Evolutionary conservation across 1,140 invertebrate genomes (phyloP), one percentile per base, ranked within the genome.

Genomic region (Andricus grossulariae): DNA sequence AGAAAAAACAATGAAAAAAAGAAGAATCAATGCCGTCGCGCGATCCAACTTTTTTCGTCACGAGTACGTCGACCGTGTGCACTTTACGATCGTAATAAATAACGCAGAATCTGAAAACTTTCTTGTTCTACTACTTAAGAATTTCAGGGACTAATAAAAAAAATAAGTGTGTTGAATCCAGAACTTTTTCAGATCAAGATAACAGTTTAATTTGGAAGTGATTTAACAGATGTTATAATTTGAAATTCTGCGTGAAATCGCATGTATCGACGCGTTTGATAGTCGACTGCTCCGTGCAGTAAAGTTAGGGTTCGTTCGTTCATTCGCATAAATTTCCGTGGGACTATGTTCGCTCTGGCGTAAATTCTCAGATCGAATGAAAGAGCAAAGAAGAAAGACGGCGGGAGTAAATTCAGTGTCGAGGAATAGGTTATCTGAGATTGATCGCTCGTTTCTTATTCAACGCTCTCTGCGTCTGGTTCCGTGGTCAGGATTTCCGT

Each of bases 391-490:
- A 82, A 77, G 77, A 80, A 84, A 82, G 79, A 75, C 75, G 77
- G 49, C 75, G 71, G 60, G 77, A 80, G 79, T 81, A 82, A 82
- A 84, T 81, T 82, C 72, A 73, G 72, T 70, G 71, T 81, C 76
- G 76, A 82, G 76, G 77, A 75, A 77, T 74, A 77, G 83, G 80
- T 88, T 88, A 88, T 88, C 80, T 79, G 78, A 87, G 84, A 89
- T 87, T 84, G 83, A 87, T 88, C 87, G 82, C 73, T 80, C 83
- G 81, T 85, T 87, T 86, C 73, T 86, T 82, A 85, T 87, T 86
- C 82, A 81, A 82, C 76, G 81, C 73, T 83, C 80, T 79, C 45
- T 78, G 60, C 75, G 76, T 80, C 66, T 78, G 80, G 80, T 81
- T 82, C 74, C 60, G 73, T 76, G 75, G 72, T 75, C 78, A 82